Evolutionary conservation across 2,113 vertebrate species (phyloP).

Genomic region (Antechinus flavipes): DNA sequence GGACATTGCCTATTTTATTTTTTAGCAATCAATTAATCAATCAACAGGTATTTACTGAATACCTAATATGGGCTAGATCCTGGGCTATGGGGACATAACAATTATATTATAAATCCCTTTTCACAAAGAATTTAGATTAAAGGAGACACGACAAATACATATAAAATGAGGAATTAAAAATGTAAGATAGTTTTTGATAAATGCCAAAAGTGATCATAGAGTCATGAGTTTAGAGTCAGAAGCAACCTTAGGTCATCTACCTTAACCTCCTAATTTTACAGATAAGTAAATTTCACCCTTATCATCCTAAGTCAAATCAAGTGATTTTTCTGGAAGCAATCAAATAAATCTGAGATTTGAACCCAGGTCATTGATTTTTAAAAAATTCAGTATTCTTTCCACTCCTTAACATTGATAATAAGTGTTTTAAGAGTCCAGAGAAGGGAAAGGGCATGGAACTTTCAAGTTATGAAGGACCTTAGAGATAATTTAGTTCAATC

Average conservation of each 20-base stretch:
- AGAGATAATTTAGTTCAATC: not conserved
- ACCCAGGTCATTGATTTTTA: not conserved
- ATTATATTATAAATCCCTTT: not conserved
- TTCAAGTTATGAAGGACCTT: not conserved
- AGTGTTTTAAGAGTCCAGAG: not conserved
- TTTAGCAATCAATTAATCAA: conserved; percentile 54
- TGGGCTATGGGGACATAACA: not conserved
- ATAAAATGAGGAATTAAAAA: conserved; percentile 12
- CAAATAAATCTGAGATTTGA: not conserved
- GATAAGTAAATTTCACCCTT: not conserved
- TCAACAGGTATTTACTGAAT: conserved; percentile 25
- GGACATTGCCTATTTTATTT: conserved; percentile 40
- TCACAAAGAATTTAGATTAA: not conserved
- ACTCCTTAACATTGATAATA: not conserved
- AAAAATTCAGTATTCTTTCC: not conserved
- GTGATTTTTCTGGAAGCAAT: not conserved
- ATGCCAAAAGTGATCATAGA: not conserved
- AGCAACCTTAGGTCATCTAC: not conserved
- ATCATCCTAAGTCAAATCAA: not conserved
- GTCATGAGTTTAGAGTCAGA: not conserved
- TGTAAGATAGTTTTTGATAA: not conserved
- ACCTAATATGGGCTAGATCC: not conserved
- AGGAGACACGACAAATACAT: not conserved
- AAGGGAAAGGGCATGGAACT: not conserved
- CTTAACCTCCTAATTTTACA: not conserved